Conservation (phyloP, 2,888 invertebrate genomes). For the Oxyscelio sp. region DNA sequence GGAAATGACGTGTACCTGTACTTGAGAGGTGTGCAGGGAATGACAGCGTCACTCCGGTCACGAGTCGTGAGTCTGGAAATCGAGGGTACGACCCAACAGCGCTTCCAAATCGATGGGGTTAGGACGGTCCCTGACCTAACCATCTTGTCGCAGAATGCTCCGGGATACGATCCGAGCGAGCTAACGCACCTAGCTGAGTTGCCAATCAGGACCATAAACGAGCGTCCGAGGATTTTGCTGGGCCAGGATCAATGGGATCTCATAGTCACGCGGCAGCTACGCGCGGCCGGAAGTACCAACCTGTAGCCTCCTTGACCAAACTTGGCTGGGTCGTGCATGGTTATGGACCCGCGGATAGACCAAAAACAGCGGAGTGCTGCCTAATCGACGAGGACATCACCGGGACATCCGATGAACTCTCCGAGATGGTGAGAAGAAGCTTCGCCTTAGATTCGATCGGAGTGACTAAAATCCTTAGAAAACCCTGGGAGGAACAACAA, state of each 20-base stretch:
- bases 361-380: background rate
- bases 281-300: background rate
- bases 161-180: too few relatives aligned
- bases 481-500: constrained; percentile 23
- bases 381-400: background rate
- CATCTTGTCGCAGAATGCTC: too few relatives aligned
- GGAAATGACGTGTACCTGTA: too few relatives aligned
- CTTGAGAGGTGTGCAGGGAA: constrained; percentile 1
- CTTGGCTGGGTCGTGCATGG: constrained; percentile 34
- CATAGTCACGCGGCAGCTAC: constrained; percentile 7
- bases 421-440: constrained; percentile 12
- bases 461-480: constrained; percentile 3
- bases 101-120: background rate
- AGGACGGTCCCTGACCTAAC: background rate
- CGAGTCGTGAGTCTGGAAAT: background rate
- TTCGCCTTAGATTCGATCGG: constrained; percentile 37
- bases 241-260: constrained; percentile 10
- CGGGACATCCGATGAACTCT: too few relatives aligned
- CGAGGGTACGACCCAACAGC: background rate
- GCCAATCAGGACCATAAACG: background rate
- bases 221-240: background rate
- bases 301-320: constrained; percentile 17
- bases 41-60: background rate
- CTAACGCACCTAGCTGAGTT: background rate
- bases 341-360: background rate